Evolutionary conservation across 35 echinoderm and acorn worm species (phyloP).

Genomic region (Lytechinus variegatus): DNA sequence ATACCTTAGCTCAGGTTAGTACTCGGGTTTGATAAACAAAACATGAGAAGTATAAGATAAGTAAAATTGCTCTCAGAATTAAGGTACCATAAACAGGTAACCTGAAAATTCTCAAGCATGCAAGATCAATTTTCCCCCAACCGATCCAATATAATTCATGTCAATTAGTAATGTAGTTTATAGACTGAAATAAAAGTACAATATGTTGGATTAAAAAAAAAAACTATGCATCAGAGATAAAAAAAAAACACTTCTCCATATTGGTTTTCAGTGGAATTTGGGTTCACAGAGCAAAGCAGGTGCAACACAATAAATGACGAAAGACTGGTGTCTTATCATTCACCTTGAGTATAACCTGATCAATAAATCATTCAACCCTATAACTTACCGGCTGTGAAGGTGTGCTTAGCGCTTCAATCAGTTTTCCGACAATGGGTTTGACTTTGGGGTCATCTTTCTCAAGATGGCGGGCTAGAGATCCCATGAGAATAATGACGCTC

Average conservation of each 20-base stretch:
- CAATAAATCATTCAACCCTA: background rate
- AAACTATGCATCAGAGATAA: background rate
- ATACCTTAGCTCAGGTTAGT: background rate
- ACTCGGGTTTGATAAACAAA: background rate
- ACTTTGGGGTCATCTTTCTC: conserved; percentile 91
- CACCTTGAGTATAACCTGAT: too few relatives aligned
- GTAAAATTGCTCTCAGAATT: background rate
- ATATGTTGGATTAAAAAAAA: background rate
- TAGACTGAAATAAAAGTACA: background rate
- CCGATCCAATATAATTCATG: background rate
- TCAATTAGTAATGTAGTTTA: background rate
- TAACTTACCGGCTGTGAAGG: conserved; percentile 90
- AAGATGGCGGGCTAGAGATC: conserved; percentile 92
- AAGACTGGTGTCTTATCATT: too few relatives aligned
- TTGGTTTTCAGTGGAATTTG: background rate
- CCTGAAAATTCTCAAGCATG: background rate
- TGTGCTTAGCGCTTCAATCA: conserved; percentile 93
- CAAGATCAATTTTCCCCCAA: background rate
- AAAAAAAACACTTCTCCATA: background rate
- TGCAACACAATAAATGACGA: too few relatives aligned
- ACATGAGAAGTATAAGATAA: background rate
- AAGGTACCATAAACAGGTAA: background rate
- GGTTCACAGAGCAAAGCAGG: background rate
- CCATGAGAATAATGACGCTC: conserved; percentile 95
- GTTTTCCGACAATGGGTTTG: conserved; percentile 94